phyloP scores from a whole-genome alignment of 92 coral and sea anemone genomes.

The Porites divaricata region DNA sequence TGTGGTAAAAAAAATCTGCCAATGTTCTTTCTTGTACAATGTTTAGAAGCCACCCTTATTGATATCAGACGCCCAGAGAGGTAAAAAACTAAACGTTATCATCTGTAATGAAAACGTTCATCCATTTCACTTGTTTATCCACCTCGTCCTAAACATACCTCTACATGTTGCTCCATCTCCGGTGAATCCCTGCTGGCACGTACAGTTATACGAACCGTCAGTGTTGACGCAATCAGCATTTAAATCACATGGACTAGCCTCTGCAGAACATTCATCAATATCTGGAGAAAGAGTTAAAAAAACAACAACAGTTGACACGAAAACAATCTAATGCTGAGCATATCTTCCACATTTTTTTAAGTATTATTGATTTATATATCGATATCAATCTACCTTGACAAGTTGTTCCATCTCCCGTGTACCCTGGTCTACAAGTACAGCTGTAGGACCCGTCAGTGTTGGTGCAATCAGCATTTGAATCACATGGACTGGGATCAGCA shows the following conservation, averaged over 20 bases:
- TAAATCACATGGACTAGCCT: slow-evolving; percentile 35
- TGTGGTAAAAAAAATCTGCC: background rate
- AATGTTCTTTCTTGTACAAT: no score
- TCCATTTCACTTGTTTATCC: no score
- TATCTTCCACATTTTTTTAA: no score
- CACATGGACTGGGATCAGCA: slow-evolving; percentile 17
- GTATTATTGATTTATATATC: background rate
- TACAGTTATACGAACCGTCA: slow-evolving; percentile 55
- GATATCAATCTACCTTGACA: slow-evolving; percentile 42
- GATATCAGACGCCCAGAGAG: no score
- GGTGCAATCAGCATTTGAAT: slow-evolving; percentile 29
- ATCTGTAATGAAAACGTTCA: no score
- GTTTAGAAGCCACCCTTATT: no score
- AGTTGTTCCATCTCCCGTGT: slow-evolving; percentile 18
- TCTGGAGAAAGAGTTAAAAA: slow-evolving; percentile 27
- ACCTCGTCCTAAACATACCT: background rate
- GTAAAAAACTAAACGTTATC: no score
- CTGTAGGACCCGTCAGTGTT: slow-evolving; percentile 57
- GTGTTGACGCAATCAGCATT: slow-evolving; percentile 50
- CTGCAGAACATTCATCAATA: slow-evolving; percentile 48
- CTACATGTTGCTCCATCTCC: slow-evolving; percentile 49
- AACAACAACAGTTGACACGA: no score
- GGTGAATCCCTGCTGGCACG: slow-evolving; percentile 51
- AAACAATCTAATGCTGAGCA: no score
- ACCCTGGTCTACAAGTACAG: slow-evolving; percentile 55